Base-by-base conservation (phyloP, 2,113 vertebrate species). In the Stictonetta naevosa region DNA sequence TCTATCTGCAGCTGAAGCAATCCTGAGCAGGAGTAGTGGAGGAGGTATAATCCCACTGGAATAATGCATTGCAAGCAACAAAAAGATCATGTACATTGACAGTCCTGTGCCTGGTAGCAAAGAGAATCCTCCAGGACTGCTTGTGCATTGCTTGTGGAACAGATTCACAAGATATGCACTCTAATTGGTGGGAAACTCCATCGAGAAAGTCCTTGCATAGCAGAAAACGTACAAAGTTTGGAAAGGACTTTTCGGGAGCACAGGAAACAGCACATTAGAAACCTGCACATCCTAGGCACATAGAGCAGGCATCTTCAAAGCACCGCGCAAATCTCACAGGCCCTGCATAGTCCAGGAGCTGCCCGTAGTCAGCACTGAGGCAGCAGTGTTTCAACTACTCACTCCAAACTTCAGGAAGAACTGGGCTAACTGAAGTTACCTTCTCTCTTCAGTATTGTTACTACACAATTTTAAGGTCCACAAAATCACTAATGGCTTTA, bases 71-170 rank as follows among this genome's bases (percentile, higher is more conserved):
- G 68, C 40, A 52, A 58, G 8, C 0, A 0, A 28, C 10, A 40
- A 28, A 29, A 29, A 42, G 73, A 50, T 67, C 33, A 22, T 19
- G 60, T 29, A 50, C 64, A 81, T 40, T 13, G 10, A 14, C 23
- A 75, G 48, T 14, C 26, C 72, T 0, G 0, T 6, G 59, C 6
- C 50, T 5, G 1, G 29, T 4, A 58, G 38, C 13, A 73, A n/a
- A 86, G 55, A 53, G 72, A 34, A 85, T 29, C 58, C 71, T 50
- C 36, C 53, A 44, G 44, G 48, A 42, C 38, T 10, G 38, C 10
- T 33, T 59, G 17, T 59, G 53, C 25, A 9, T 53, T 60, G 44
- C 44, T 81, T 82, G 50, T 36, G 36, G 0, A 0, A 64, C 38
- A 31, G 44, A 73, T 64, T 74, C 34, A 69, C 34, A 69, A 69